A percentile compares a stretch with the other conserved stretches of the same genome.
Conservation (phyloP, 1,140 invertebrate genomes). For the Drosophila nigromelanica region DNA sequence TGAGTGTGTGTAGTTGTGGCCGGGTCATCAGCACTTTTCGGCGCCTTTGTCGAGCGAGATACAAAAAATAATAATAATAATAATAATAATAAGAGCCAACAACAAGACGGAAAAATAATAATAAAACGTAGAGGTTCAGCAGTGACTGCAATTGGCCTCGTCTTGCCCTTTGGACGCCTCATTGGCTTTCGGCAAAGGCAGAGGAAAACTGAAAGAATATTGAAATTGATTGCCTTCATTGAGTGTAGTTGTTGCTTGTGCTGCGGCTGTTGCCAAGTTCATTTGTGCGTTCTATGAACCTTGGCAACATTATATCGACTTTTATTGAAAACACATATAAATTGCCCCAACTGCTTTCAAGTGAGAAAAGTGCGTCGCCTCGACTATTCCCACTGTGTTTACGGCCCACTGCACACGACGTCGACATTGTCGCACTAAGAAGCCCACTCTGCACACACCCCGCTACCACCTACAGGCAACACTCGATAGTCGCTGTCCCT, state of each 20-base stretch:
- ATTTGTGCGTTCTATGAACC: constrained; percentile 77
- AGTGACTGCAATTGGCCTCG: constrained; percentile 68
- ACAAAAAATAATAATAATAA: constrained; percentile 19
- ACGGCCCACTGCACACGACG: constrained; percentile 63
- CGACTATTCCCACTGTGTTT: constrained; percentile 55
- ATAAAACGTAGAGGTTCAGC: constrained; percentile 56
- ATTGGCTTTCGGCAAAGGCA: constrained; percentile 71
- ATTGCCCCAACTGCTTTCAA: constrained; percentile 65
- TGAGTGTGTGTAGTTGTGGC: constrained; percentile 16
- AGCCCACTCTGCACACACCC: not conserved
- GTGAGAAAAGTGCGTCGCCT: constrained; percentile 42
- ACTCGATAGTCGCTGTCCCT: constrained; percentile 10
- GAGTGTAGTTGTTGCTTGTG: constrained; percentile 39
- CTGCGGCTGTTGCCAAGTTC: constrained; percentile 63
- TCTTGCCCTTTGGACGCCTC: constrained; percentile 76
- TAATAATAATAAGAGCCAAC: not conserved
- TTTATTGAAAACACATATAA: constrained; percentile 80
- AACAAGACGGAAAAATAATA: not conserved
- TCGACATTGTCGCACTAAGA: too few relatives aligned
- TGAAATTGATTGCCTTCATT: constrained; percentile 82
- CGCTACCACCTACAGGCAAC: not conserved
- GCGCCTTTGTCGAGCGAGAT: constrained; percentile 55
- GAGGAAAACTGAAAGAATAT: constrained; percentile 61
- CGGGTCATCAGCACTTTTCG: constrained; percentile 77
- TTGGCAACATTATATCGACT: constrained; percentile 78